Evolutionary conservation across 2,888 invertebrate species (phyloP).

Genomic region (Tenthredo livida): DNA sequence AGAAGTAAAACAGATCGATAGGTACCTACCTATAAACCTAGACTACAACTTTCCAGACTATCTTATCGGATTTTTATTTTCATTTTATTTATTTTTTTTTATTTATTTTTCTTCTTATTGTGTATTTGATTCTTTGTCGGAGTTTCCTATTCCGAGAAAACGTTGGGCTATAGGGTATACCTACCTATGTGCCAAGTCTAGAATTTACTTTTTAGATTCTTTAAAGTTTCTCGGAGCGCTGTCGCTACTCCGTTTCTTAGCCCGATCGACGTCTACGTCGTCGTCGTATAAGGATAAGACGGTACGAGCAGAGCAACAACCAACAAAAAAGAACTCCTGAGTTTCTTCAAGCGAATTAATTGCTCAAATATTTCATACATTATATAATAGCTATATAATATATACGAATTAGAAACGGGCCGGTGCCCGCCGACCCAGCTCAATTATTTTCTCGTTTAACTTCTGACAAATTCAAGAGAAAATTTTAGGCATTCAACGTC

Average conservation of each 20-base stretch:
- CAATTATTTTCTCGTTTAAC: conserved; percentile 48
- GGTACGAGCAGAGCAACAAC: not conserved
- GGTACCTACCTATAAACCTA: not conserved
- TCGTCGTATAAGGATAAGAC: too few relatives aligned
- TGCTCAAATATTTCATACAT: not conserved
- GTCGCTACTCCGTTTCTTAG: not conserved
- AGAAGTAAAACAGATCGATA: conserved; percentile 34
- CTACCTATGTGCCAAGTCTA: not conserved
- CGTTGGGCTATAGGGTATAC: not conserved
- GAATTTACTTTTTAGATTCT: conserved; percentile 25
- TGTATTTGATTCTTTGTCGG: conserved; percentile 14
- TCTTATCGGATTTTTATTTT: not conserved
- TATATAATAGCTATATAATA: not conserved
- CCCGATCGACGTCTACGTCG: not conserved
- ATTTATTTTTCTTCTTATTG: not conserved
- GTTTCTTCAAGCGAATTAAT: conserved; percentile 21
- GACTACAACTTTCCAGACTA: conserved; percentile 8
- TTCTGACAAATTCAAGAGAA: conserved; percentile 22
- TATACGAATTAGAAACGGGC: not conserved
- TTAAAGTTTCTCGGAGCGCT: not conserved
- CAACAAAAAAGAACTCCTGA: not conserved
- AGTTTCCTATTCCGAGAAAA: conserved; percentile 17
- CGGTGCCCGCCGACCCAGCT: not conserved
- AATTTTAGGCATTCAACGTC: conserved; percentile 29
- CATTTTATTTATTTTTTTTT: not conserved